Percentiles rank a stretch among this genome's conserved stretches.
Conservation (phyloP, 2,113 vertebrate species). For the Limnothrissa miodon region DNA sequence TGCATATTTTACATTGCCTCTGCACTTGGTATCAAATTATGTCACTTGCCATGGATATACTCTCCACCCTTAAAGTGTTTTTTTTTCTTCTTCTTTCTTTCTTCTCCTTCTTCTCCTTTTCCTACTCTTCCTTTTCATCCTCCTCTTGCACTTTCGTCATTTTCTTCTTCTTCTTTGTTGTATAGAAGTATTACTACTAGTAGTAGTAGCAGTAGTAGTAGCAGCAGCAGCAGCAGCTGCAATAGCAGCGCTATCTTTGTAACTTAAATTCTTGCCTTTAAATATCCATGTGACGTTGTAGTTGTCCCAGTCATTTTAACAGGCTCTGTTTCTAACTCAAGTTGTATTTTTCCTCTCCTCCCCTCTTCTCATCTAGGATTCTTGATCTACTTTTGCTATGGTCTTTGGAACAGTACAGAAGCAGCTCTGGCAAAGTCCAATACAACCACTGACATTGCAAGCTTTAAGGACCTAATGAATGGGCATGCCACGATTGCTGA, state of each 20-base stretch:
- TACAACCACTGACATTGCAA: slow-evolving; percentile 53
- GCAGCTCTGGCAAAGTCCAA: slow-evolving; percentile 55
- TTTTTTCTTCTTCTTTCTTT: too few species aligned
- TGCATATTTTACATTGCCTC: neutral
- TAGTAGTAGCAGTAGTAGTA: too few species aligned
- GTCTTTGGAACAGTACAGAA: slow-evolving; percentile 85
- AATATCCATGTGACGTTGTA: too few species aligned
- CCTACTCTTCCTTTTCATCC: too few species aligned
- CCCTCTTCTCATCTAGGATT: slow-evolving; percentile 71
- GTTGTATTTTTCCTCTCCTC: neutral
- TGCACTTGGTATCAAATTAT: neutral
- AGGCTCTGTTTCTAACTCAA: neutral
- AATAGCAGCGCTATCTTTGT: too few species aligned
- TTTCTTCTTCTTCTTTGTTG: neutral
- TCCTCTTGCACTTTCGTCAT: neutral
- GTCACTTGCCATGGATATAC: neutral
- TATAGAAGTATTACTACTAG: too few species aligned
- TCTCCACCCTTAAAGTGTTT: too few species aligned
- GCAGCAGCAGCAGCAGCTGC: too few species aligned
- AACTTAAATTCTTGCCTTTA: too few species aligned
- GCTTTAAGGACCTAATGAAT: slow-evolving; percentile 38
- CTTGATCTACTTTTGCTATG: slow-evolving; percentile 86
- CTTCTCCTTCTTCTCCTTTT: too few species aligned
- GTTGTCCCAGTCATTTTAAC: neutral
- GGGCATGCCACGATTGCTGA: slow-evolving; percentile 36